Percentiles rank a stretch among this genome's conserved stretches.
Evolutionary conservation across 2,113 vertebrate species (phyloP).

Genomic region (Sula dactylatra): DNA sequence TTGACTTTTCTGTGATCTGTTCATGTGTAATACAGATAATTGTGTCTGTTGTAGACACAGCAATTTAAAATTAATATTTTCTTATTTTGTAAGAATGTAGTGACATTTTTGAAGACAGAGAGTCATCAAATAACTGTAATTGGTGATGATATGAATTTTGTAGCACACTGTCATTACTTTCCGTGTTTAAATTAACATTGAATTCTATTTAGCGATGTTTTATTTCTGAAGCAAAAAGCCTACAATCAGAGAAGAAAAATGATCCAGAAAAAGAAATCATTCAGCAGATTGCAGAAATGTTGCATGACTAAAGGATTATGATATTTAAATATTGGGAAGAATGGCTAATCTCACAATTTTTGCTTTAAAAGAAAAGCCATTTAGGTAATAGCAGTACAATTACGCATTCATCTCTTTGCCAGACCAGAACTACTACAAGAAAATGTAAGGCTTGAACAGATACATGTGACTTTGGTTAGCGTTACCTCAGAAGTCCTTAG

Average conservation of each 20-base stretch:
- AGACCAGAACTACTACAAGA: conserved; percentile 56
- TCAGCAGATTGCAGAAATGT: conserved; percentile 31
- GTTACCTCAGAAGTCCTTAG: background rate
- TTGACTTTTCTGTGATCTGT: background rate
- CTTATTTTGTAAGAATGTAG: background rate
- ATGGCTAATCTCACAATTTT: conserved; percentile 44
- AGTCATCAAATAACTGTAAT: background rate
- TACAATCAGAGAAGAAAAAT: background rate
- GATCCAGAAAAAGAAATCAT: conserved; percentile 45
- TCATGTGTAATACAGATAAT: background rate
- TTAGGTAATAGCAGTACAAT: conserved; percentile 18
- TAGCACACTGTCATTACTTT: background rate
- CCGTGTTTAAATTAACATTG: background rate
- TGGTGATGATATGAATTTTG: background rate
- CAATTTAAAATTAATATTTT: background rate
- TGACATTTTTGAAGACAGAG: background rate
- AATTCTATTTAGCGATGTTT: background rate
- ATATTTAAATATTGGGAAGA: conserved; percentile 47
- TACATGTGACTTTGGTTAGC: background rate
- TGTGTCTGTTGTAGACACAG: background rate
- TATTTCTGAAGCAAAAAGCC: conserved; percentile 32
- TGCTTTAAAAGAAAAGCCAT: conserved; percentile 31
- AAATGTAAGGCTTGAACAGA: conserved; percentile 19
- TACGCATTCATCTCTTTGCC: conserved; percentile 35
- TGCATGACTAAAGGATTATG: conserved; percentile 51